phyloP scores from a whole-genome alignment of 64 coral and sea anemone genomes.

The Dendrophyllia cribrosa region DNA sequence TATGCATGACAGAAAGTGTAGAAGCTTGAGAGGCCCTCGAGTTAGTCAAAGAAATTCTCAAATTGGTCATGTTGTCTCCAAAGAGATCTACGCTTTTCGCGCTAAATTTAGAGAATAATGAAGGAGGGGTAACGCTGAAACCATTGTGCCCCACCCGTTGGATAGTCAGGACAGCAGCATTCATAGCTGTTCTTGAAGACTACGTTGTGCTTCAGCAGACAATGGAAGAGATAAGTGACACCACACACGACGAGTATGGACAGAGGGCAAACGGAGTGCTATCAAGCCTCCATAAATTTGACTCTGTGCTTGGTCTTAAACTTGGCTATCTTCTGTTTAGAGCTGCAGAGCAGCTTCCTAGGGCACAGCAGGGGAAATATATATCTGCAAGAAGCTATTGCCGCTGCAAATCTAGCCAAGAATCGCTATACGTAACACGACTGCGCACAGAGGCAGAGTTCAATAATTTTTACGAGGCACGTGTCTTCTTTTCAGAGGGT shows the following conservation, averaged over 20 bases:
- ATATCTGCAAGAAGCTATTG: slow-evolving; percentile 39
- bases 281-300: slow-evolving; percentile 38
- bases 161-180: not conserved
- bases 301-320: slow-evolving; percentile 49
- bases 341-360: slow-evolving; percentile 21
- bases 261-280: slow-evolving; percentile 27
- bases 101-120: not conserved
- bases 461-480: slow-evolving; percentile 1
- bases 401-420: slow-evolving; percentile 29
- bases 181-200: no score
- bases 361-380: slow-evolving; percentile 11
- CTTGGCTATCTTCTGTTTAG: slow-evolving; percentile 43
- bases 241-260: slow-evolving; percentile 23
- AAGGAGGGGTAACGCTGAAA: not conserved
- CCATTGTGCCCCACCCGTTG: slow-evolving; percentile 34
- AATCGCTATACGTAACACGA: not conserved
- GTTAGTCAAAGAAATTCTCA: not conserved
- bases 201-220: no score
- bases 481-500: slow-evolving; percentile 10
- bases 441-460: slow-evolving; percentile 31
- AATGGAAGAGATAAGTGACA: slow-evolving; percentile 1
- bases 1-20: no score
- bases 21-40: no score
- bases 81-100: not conserved
- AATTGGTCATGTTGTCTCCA: slow-evolving; percentile 8